Base-by-base conservation (phyloP, 2,113 vertebrate genomes). In the Anoplopoma fimbria region DNA sequence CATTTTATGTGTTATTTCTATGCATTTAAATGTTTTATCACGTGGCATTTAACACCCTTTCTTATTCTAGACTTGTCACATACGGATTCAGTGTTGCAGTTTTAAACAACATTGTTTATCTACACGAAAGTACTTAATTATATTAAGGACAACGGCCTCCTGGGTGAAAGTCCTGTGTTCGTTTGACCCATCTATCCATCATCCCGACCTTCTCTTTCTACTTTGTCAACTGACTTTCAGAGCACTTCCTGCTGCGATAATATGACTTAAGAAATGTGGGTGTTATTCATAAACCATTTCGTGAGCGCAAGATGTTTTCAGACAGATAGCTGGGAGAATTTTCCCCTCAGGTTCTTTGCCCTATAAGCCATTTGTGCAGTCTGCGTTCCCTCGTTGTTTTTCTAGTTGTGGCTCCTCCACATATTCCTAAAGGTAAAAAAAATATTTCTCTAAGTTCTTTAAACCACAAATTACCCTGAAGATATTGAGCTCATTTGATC, bases 401-500 rank as follows among this genome's bases (percentile, higher is more conserved):
- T 47, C 25, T 13, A 23, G 69, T 75, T 27, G 3, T 15, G 51
- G 1, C n/a, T 81, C 62, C 33, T 36, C 15, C 17, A 14, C 47
- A 12, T 19, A 15, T 63, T 51, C 78, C 79, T 19, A 15, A 14
- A 53, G 57, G 53, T 67, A 60, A 73, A 78, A 36, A 7, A 78
- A 36, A 7, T 25, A 55, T 53, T 72, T 17, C 8, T 63, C n/a
- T 68, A 29, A 27, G 27, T 73, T 78, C 79, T 83, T 79, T 53
- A 64, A 75, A 51, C 6, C 29, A 19, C 42, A 55, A 79, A 42
- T 75, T 40, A 64, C 58, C 25, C 34, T 17, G 21, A 76, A 57
- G 51, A 78, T 61, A 73, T 86, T 45, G 25, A 60, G 38, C 55
- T 85, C 60, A 61, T 87, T 75, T 45, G 45, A 38, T 33, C 9